Evolutionary conservation across 2,113 vertebrate species (phyloP).

Genomic region (Chionodraco myersi): DNA sequence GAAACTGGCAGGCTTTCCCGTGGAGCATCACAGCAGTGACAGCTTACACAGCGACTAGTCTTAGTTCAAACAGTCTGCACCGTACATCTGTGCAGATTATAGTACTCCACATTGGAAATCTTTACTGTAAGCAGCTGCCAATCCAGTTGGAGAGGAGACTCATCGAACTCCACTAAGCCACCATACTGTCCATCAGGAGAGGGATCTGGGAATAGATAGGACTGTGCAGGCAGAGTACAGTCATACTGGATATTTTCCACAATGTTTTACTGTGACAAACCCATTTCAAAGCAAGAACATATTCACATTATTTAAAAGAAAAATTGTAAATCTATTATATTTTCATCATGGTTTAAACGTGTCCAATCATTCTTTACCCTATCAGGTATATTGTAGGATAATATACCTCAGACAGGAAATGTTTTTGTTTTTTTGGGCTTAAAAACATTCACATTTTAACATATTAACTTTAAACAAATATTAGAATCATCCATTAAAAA

Average conservation of each 20-base stretch:
- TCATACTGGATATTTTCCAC: conserved; percentile 17
- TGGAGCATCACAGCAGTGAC: conserved; percentile 12
- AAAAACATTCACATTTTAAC: too few species aligned
- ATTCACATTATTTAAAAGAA: too few species aligned
- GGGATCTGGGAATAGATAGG: conserved; percentile 34
- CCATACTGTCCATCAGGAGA: conserved; percentile 29
- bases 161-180: conserved; percentile 19
- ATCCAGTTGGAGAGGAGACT: conserved; percentile 48
- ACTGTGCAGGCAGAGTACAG: background rate
- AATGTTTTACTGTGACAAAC: background rate
- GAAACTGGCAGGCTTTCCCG: conserved; percentile 27
- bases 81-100: conserved; percentile 61
- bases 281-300: too few species aligned
- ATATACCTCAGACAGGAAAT: too few species aligned
- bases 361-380: too few species aligned
- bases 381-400: too few species aligned
- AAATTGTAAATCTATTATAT: too few species aligned
- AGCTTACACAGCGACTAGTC: conserved; percentile 40
- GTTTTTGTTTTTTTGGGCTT: too few species aligned
- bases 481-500: too few species aligned
- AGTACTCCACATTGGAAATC: conserved; percentile 14
- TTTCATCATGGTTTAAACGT: too few species aligned
- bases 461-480: too few species aligned
- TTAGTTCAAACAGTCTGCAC: conserved; percentile 44
- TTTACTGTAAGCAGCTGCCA: conserved; percentile 52